Conservation (phyloP, 2,113 vertebrate species). For the Abramis brama region DNA sequence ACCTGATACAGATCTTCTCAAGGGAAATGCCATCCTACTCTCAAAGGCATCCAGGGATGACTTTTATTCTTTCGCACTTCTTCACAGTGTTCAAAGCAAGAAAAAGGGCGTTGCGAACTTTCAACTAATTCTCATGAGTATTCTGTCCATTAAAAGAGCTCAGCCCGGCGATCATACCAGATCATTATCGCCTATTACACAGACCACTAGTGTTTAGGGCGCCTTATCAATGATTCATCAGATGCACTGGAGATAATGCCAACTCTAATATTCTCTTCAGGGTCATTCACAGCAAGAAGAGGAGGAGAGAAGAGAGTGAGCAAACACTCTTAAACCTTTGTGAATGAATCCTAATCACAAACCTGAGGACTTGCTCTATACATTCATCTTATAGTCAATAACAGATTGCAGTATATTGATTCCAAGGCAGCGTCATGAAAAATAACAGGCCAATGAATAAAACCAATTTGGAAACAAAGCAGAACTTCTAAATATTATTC, state of each 20-base stretch:
- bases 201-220: slow-evolving; percentile 92
- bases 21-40: slow-evolving; percentile 88
- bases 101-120: slow-evolving; percentile 83
- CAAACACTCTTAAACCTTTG: neutral
- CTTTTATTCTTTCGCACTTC: slow-evolving; percentile 70
- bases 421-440: neutral
- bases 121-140: slow-evolving; percentile 90
- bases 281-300: slow-evolving; percentile 30
- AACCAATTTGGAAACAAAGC: neutral
- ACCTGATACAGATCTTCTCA: slow-evolving; percentile 95
- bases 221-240: slow-evolving; percentile 97
- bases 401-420: neutral
- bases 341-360: slow-evolving; percentile 13
- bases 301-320: neutral
- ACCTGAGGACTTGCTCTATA: neutral
- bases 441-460: slow-evolving; percentile 1
- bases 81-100: slow-evolving; percentile 71
- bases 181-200: slow-evolving; percentile 98
- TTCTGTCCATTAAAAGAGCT: slow-evolving; percentile 86
- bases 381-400: neutral
- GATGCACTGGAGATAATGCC: slow-evolving; percentile 85
- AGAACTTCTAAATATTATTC: neutral
- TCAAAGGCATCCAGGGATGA: slow-evolving; percentile 63
- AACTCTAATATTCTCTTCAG: slow-evolving; percentile 29
- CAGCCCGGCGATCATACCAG: slow-evolving; percentile 87